Evolutionary conservation across 2,888 invertebrate species (phyloP), one percentile per base, ranked within the genome.

Genomic region (Drosophila fungiperda): DNA sequence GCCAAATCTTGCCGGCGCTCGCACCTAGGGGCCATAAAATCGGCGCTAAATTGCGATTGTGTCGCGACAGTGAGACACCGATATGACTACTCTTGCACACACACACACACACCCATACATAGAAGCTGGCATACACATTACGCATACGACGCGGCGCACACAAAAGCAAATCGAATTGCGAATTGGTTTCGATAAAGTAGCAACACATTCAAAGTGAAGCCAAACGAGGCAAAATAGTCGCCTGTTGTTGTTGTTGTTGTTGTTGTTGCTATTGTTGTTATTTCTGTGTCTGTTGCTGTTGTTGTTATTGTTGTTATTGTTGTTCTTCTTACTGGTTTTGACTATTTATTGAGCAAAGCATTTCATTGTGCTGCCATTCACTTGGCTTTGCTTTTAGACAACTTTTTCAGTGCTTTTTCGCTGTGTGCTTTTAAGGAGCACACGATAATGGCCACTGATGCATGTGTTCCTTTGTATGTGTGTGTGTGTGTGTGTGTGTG

Each of bases 91-190:
- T 38, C 35, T 49, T 33, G 66, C 52, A 52, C 50, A 67, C 52
- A 45, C 64, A 54, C 52, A 60, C 61, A 64, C 26, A 57, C 67
- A n/a, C 49, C 12, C 32, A 23, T 11, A 36, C 36, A 66, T 45
- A 77, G 17, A 8, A 38, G 17, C 38, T 17, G 68, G 76, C 73
- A 79, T 76, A 79, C 73, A 83, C 83, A 88, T 88, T 88, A 88
- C 87, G 87, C 84, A 89, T 89, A 85, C 87, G 87, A 68, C 83
- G 84, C 53, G 82, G 59, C 74, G 70, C 75, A 75, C 63, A 89
- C 87, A 89, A 85, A 87, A 87, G 89, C 89, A 89, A 89, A 89
- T 89, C 85, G 87, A 89, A 85, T 84, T 84, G 87, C 83, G 89
- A 84, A 84, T 84, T 84, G 83, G 64, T 79, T 82, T 75, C 85